Base-by-base conservation (phyloP, 2,797 vertebrate species). In the Gadopsis marmoratus region DNA sequence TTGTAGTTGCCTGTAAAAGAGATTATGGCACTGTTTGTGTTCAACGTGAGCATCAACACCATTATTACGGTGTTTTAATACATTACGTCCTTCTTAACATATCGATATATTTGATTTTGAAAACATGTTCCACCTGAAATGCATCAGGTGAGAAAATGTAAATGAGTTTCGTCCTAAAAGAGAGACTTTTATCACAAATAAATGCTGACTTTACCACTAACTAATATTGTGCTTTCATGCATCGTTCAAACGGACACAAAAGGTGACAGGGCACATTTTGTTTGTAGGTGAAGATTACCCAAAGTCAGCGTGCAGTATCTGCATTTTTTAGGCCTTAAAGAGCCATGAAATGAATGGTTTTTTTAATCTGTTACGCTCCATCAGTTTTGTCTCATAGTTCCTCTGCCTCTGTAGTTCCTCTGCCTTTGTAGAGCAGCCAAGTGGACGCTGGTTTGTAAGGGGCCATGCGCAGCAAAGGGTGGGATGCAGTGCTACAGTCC, bases 21-120 rank as follows among this genome's bases (percentile, higher is more conserved):
- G 16, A 37, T 62, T 14, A 64, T 31, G 4, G 4, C 10, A 55
- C 5, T 60, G 21, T 65, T 65, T 65, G 51, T 43, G 23, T 65
- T 50, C 39, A 72, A 63, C 48, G 56, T 47, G 33, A 65, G 51
- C 23, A 54, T 76, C 23, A 59, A 35, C n/a, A 14, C 4, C 2
- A 1, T 61, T 60, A 21, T 64, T 23, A 4, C 1, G 4, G 4
- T 9, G 31, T 70, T 39, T 60, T 53, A 7, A 51, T 47, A 19
- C 14, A 31, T 48, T 60, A 16, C 3, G 19, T 4, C 33, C 16
- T 63, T 21, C 56, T 3, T 55, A 61, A 55, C 11, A 50, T 3
- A 23, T 50, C 7, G 16, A 55, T 35, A 3, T 19, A 4, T 35
- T 0, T 8, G 54, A 23, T 35, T 53, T 21, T 37, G 4, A 37